Conservation (phyloP, 2,888 invertebrate genomes). For the Cataglyphis altisquamis region DNA sequence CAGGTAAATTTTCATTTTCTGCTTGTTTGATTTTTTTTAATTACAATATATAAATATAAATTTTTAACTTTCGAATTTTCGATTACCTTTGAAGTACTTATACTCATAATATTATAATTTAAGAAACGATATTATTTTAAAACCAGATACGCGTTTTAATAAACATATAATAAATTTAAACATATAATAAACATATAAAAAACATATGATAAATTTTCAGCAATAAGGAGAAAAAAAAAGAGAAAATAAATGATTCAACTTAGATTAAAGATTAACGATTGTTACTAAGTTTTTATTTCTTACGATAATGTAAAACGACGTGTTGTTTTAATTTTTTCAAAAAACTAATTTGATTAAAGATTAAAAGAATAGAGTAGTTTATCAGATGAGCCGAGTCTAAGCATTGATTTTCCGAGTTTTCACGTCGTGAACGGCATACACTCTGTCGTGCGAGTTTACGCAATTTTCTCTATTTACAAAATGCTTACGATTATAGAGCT, state of each 20-base stretch:
- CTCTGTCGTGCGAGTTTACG: neutral
- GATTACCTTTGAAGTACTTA: neutral
- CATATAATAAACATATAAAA: too few species aligned
- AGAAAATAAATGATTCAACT: neutral
- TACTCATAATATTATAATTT: neutral
- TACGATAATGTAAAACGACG: neutral
- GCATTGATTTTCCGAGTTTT: constrained; percentile 28
- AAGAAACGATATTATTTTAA: neutral
- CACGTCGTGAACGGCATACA: neutral
- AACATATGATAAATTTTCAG: neutral
- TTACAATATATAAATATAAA: neutral
- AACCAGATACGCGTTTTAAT: neutral
- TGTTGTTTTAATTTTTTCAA: neutral
- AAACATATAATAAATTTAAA: neutral
- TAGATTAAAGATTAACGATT: neutral
- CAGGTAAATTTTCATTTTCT: constrained; percentile 88
- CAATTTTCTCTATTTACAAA: constrained; percentile 8
- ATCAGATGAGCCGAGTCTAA: neutral
- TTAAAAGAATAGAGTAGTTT: neutral
- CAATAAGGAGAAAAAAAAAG: neutral
- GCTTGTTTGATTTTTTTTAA: neutral
- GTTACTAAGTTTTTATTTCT: neutral
- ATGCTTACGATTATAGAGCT: constrained; percentile 88
- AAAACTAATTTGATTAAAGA: neutral
- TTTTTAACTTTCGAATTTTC: neutral